Evolutionary conservation across 2,888 invertebrate genomes (phyloP), one percentile per base, ranked within the genome.

Genomic region (Serrognathus titanus): DNA sequence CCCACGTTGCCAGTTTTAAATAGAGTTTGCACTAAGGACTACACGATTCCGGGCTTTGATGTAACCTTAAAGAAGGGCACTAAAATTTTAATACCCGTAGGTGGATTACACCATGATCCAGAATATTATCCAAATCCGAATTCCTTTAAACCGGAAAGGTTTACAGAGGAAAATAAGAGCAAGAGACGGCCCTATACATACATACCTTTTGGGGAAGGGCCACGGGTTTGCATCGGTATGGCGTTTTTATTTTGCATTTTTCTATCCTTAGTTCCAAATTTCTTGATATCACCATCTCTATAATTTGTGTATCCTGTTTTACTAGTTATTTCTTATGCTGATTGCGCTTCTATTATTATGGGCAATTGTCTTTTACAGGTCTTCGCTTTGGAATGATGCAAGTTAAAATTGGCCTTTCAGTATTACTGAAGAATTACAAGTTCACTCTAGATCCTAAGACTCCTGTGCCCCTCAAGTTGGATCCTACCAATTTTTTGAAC

Each of bases 381-480:
- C 63, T 66, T 51, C 61, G 73, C 8, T 73, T 72, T 63, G 74
- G 69, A 10, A 48, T 70, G 41, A 48, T 73, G 45, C 70, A 73
- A 62, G 63, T 65, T 4, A 73, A 72, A 61, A 54, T 69, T 9
- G 71, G 66, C 1, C 38, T 73, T 2, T 51, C 63, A 9, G 57
- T 43, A n/a, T 48, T 66, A 8, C 39, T 73, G 24, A 65, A 55
- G 43, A 49, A 62, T 46, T 62, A 58, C 47, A 55, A 51, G 45
- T 62, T 69, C 36, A 53, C 49, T 7, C 24, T 60, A 1, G 55
- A 59, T 47, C 20, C 20, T 8, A 53, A 53, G 45, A 62, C 62
- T 10, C 20, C 11, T 4, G 7, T 16, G 1, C 63, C 63, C 7
- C 13, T 63, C 7, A 31, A 53, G 31, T 50, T 57, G 39, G 48